phyloP scores from a whole-genome alignment of 2,113 vertebrate genomes.

The Acrocephalus kingi region DNA sequence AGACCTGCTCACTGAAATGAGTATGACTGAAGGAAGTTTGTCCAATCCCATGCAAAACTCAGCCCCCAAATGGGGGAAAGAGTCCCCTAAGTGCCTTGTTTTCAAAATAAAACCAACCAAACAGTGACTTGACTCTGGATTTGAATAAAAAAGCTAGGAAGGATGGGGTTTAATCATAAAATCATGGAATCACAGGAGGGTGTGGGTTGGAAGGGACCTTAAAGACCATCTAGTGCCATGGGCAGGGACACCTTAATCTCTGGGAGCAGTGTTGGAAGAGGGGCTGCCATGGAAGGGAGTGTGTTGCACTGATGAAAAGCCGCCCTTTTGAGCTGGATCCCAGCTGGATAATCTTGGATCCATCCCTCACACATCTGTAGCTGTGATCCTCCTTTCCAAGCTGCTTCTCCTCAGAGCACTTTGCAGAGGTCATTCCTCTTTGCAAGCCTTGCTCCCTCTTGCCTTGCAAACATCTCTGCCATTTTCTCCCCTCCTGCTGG shows the following conservation, averaged over 20 bases:
- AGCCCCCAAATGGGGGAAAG: background rate
- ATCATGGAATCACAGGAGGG: background rate
- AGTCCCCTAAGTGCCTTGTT: background rate
- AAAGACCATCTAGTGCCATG: background rate
- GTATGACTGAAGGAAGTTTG: fast-evolving
- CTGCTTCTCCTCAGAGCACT: background rate
- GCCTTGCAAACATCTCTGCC: slow-evolving; percentile 9
- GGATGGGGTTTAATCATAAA: background rate
- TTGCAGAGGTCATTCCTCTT: background rate
- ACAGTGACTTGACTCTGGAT: background rate
- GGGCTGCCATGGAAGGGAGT: background rate
- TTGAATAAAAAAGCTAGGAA: background rate
- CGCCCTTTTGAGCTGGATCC: background rate
- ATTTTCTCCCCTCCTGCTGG: background rate
- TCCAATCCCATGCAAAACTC: background rate
- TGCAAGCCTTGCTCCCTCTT: background rate
- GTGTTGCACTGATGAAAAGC: background rate
- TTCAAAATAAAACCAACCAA: background rate
- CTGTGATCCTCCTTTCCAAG: background rate
- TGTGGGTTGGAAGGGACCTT: background rate
- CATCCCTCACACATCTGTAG: background rate
- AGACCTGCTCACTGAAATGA: background rate
- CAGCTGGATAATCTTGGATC: background rate
- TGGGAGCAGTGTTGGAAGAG: background rate
- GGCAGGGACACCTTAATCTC: background rate